Evolutionary conservation across 2,113 vertebrate species (phyloP).

Genomic region (Rutilus rutilus): DNA sequence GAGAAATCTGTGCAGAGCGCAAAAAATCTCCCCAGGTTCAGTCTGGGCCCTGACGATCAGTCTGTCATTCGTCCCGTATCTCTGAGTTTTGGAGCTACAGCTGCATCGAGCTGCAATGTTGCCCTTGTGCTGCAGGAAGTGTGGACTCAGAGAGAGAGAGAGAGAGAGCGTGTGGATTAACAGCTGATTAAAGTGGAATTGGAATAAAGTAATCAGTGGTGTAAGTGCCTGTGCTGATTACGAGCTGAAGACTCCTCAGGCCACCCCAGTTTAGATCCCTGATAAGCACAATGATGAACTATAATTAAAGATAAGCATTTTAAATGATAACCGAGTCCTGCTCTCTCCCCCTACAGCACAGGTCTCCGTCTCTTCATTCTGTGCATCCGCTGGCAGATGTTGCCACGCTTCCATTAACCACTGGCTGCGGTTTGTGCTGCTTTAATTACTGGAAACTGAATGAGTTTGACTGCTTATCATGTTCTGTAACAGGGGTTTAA

Average conservation of each 20-base stretch:
- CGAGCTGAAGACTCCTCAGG: conserved; percentile 20
- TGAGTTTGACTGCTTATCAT: conserved; percentile 27
- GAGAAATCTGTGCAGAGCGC: neutral
- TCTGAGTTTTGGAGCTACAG: neutral
- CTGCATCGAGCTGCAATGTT: neutral
- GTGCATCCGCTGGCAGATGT: conserved; percentile 28
- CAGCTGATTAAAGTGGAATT: conserved; percentile 40
- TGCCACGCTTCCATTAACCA: conserved; percentile 46
- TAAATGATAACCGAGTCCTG: conserved; percentile 38
- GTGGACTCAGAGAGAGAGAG: neutral
- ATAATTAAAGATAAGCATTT: conserved; percentile 52
- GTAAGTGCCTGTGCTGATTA: conserved; percentile 38
- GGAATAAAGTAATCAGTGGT: conserved; percentile 41
- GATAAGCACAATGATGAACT: conserved; percentile 41
- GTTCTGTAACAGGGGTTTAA: neutral
- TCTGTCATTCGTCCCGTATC: neutral
- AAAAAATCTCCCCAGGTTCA: neutral
- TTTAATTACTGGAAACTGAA: conserved; percentile 34
- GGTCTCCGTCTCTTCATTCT: conserved; percentile 21
- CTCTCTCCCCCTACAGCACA: conserved; percentile 2
- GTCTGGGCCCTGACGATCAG: neutral
- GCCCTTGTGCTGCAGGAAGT: neutral
- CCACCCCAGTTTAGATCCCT: conserved; percentile 39
- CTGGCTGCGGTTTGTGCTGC: conserved; percentile 23
- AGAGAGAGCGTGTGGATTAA: conserved; percentile 25